phyloP scores from a whole-genome alignment of 2,888 invertebrate genomes.

The Drosophila anomelani region DNA sequence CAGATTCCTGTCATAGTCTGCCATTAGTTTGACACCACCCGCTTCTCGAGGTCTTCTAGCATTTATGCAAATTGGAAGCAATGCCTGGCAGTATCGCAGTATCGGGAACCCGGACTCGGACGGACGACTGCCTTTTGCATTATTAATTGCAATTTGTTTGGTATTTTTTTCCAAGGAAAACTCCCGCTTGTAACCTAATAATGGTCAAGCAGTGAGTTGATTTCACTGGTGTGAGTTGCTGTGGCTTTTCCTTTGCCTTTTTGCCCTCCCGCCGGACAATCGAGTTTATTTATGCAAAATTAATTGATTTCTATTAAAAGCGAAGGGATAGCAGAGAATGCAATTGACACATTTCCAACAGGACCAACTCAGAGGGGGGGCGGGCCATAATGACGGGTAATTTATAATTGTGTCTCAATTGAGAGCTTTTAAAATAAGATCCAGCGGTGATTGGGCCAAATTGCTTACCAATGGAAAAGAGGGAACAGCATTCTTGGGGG shows the following conservation, averaged over 20 bases:
- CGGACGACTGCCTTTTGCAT: conserved; percentile 50
- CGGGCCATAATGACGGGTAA: conserved; percentile 26
- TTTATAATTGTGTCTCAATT: conserved; percentile 49
- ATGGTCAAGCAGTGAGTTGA: conserved; percentile 30
- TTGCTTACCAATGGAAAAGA: conserved; percentile 47
- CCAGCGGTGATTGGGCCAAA: conserved; percentile 53
- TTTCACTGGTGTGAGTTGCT: conserved; percentile 2
- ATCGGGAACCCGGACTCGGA: conserved; percentile 26
- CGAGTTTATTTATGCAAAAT: conserved; percentile 67
- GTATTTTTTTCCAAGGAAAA: conserved; percentile 59
- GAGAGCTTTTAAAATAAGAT: conserved; percentile 32
- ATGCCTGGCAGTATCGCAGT: conserved; percentile 14
- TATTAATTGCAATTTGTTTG: conserved; percentile 73
- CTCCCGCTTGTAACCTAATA: conserved; percentile 58
- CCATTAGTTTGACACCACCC: conserved; percentile 68
- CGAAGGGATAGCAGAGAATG: conserved; percentile 34
- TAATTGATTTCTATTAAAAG: conserved; percentile 74
- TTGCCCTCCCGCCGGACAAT: conserved; percentile 23
- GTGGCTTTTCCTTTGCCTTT: background rate
- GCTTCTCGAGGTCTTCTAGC: conserved; percentile 39
- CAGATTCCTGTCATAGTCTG: conserved; percentile 73
- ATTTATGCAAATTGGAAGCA: conserved; percentile 75
- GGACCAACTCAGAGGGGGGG: conserved; percentile 1
- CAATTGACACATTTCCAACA: conserved; percentile 60
- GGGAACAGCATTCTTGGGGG: background rate